Percentiles rank a stretch among this genome's conserved stretches.
These are phyloP conservation scores for Bombylius discolor DNA, from an alignment of 2,888 invertebrate genomes.

Conservation along the genomic window DNA sequence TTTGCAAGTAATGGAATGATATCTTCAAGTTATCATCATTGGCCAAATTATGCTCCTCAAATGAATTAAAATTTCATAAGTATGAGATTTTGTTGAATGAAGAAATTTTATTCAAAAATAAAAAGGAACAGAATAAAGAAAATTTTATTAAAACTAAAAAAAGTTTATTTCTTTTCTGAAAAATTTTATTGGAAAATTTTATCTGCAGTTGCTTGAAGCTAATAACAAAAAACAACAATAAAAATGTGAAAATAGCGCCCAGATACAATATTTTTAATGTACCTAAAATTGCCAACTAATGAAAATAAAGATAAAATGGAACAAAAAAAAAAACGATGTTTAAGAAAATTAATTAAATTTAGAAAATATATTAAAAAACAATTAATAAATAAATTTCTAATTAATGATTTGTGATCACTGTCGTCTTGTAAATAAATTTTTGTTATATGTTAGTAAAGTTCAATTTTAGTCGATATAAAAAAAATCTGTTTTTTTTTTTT, in stretches of 20 bases:
- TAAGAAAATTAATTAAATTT: too few relatives aligned
- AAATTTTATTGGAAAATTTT: not conserved
- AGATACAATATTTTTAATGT: not conserved
- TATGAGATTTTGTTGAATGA: too few relatives aligned
- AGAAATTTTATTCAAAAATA: too few relatives aligned
- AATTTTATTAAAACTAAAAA: too few relatives aligned
- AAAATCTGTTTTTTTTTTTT: too few relatives aligned
- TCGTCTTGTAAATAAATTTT: not conserved
- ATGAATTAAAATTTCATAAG: not conserved
- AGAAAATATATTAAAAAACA: not conserved
- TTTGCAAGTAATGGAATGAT: conserved; percentile 13
- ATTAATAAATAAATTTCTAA: not conserved
- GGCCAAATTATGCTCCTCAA: conserved; percentile 5
- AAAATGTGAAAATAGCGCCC: too few relatives aligned
- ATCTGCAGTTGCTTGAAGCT: not conserved
- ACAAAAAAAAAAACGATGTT: too few relatives aligned
- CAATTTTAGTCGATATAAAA: not conserved
- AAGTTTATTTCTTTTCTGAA: too few relatives aligned
- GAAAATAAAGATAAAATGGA: too few relatives aligned
- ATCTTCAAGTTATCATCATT: conserved; percentile 7
- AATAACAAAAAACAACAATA: too few relatives aligned
- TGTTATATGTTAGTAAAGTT: not conserved
- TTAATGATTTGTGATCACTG: not conserved
- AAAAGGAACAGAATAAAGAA: too few relatives aligned
- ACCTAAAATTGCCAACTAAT: conserved; percentile 2